Base-by-base conservation (phyloP, 2,888 invertebrate species). In the Perizoma flavofasciatum region DNA sequence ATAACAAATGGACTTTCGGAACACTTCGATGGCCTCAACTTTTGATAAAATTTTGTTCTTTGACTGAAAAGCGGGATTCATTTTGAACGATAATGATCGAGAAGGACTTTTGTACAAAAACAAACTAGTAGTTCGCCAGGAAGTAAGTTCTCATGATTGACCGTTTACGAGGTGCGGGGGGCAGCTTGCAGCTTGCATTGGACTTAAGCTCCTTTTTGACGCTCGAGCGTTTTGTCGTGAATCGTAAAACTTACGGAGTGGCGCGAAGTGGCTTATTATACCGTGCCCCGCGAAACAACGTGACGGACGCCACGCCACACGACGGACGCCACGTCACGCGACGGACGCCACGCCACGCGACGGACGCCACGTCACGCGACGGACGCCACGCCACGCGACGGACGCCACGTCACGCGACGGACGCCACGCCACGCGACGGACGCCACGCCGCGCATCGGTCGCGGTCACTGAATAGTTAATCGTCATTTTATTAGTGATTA, bases 201-300 rank as follows among this genome's bases (percentile, higher is more conserved):
- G 55, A 55, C 51, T 37, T 22, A 11, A n/a, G 35, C 55, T n/a
- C n/a, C n/a, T 51, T 55, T 47, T 43, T 46, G 22, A 49, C 44
- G 55, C 5, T 44, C 52, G 46, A 52, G 43, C 40, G 49, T 52
- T 49, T 61, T 54, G 62, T 62, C 58, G 49, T 54, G 51, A 46
- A 43, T 60, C 51, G 51, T 55, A 52, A 52, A 55, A 35, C 35
- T 35, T 6, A 22, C 10, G 32, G 22, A 8, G 8, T 22, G 43
- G 43, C 43, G 1, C 11, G 11, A 22, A 1, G 22, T 22, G 22
- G 22, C 45, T 32, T 45, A 22, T 45, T 45, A 33, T 5, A 7
- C n/a, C 34, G 9, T 11, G 43, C 5, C n/a, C 37, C 43, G 43
- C 8, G 5, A 6, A 1, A 4, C 10, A 10, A 43, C 10, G 43